A percentile compares a stretch with the other conserved stretches of the same genome.
Conservation (phyloP, 2,888 invertebrate species). For the Iphiclides podalirius region DNA sequence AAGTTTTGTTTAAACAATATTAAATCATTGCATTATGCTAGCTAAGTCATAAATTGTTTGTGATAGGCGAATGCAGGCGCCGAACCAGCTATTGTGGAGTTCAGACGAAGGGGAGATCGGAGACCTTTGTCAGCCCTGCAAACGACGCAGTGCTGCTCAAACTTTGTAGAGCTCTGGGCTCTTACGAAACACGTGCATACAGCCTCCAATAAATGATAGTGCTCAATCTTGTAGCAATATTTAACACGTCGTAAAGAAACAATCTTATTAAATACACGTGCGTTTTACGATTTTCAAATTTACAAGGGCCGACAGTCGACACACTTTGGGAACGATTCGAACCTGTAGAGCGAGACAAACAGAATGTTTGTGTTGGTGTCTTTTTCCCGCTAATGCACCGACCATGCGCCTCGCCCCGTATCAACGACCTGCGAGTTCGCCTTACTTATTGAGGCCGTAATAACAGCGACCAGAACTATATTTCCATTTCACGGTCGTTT, state of each 20-base stretch:
- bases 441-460: conserved; percentile 55
- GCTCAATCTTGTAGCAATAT: conserved; percentile 1
- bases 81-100: conserved; percentile 44
- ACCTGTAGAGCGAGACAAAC: conserved; percentile 45
- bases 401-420: conserved; percentile 57
- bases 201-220: conserved; percentile 5
- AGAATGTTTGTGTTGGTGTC: conserved; percentile 65
- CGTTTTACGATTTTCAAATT: conserved; percentile 14
- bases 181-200: not conserved
- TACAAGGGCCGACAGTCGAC: conserved; percentile 5
- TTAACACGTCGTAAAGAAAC: conserved; percentile 18
- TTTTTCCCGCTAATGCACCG: conserved; percentile 52
- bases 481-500: conserved; percentile 73
- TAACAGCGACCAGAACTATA: conserved; percentile 55
- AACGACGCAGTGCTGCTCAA: conserved; percentile 39
- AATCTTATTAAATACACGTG: not conserved
- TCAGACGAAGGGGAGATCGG: conserved; percentile 43
- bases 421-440: conserved; percentile 71
- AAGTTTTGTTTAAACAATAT: conserved; percentile 39
- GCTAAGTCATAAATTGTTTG: conserved; percentile 51
- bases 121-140: conserved; percentile 37
- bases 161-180: conserved; percentile 27
- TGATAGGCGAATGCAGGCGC: conserved; percentile 42
- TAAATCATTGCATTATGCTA: conserved; percentile 54
- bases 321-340: conserved; percentile 45